Evolutionary conservation across 2,113 vertebrate species (phyloP).

Genomic region (Capreolus pygargus): DNA sequence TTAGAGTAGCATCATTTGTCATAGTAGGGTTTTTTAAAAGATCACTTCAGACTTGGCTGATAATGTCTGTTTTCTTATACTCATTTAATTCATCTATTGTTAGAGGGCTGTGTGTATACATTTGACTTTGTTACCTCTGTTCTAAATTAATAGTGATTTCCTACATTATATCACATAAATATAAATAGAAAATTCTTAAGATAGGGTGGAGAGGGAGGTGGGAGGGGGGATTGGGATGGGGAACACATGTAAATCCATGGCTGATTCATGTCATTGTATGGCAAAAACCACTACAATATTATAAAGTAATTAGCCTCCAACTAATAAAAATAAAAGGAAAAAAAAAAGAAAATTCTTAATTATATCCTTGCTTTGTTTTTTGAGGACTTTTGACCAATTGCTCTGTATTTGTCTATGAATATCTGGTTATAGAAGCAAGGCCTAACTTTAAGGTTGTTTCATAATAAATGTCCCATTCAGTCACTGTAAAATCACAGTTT

Average conservation of each 20-base stretch:
- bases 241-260: no score
- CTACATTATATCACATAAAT: neutral
- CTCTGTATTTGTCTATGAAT: conserved; percentile 37
- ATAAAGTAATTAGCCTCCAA: no score
- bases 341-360: conserved; percentile 6
- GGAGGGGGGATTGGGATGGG: no score
- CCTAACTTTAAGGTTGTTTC: neutral
- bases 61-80: neutral
- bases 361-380: neutral
- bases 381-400: neutral
- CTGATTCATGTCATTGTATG: no score
- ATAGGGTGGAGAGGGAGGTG: no score
- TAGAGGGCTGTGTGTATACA: neutral
- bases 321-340: no score
- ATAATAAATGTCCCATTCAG: neutral
- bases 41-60: neutral
- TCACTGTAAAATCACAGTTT: neutral
- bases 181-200: conserved; percentile 31
- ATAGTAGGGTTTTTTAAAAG: neutral
- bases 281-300: no score
- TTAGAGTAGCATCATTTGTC: neutral
- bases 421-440: neutral
- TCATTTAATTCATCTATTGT: neutral
- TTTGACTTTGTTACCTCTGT: neutral
- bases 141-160: neutral